Percentiles rank a stretch among this genome's conserved stretches.
Conservation (phyloP, 1,140 invertebrate species). For the Onthophagus taurus region DNA sequence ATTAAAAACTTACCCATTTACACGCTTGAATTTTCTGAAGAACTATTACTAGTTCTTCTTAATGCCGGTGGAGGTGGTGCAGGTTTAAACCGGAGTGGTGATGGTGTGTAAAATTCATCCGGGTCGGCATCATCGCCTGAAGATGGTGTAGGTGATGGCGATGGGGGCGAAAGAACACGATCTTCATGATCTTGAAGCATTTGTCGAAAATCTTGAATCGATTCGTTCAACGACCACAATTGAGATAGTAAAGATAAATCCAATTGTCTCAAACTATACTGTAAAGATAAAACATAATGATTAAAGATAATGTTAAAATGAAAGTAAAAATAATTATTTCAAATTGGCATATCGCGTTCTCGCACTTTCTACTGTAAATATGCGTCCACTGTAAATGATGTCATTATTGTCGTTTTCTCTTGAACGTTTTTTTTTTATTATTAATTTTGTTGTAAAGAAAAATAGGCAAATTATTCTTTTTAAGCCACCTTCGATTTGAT, state of each 20-base stretch:
- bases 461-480: no score
- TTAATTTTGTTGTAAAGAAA: no score
- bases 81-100: conserved; percentile 23
- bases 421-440: no score
- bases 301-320: no score
- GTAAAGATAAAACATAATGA: no score
- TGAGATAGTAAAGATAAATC: conserved; percentile 78
- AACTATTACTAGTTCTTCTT: conserved; percentile 28
- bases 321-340: no score
- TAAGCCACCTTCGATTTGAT: no score
- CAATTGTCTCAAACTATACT: conserved; percentile 74
- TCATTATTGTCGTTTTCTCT: no score
- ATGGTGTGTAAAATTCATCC: conserved; percentile 32
- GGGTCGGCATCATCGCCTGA: conserved; percentile 50
- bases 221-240: conserved; percentile 78
- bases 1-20: no score
- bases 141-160: conserved; percentile 49
- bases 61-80: conserved; percentile 25
- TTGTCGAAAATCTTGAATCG: conserved; percentile 75
- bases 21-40: conserved; percentile 26
- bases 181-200: conserved; percentile 58
- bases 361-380: no score
- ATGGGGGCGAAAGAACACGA: conserved; percentile 45
- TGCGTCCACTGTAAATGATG: no score
- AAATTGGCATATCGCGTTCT: no score